A percentile compares a stretch with the other conserved stretches of the same genome.
These are phyloP conservation scores for Clavelina lepadiformis DNA, from an alignment of 23 tunicate species.

Conservation along the genomic window DNA sequence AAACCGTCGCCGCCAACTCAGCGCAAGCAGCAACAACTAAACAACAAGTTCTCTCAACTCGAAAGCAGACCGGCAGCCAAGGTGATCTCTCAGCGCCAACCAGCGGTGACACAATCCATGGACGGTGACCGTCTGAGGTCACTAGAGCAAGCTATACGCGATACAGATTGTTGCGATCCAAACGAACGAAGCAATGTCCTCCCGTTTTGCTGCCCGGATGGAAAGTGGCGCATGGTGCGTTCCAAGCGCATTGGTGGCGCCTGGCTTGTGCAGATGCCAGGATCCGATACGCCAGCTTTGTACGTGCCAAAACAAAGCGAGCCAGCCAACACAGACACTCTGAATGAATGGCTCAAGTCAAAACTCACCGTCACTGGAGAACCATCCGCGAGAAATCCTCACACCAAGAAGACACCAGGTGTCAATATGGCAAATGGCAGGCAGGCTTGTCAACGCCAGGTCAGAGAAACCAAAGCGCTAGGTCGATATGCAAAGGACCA, in stretches of 20 bases:
- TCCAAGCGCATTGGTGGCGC: conserved; percentile 68
- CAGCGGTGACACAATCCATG: not conserved
- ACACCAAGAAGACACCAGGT: not conserved
- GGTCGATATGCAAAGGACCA: not conserved
- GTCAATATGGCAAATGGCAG: not conserved
- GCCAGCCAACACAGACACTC: not conserved
- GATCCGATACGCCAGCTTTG: conserved; percentile 48
- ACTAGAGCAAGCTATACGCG: conserved; percentile 63
- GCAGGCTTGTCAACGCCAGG: no score
- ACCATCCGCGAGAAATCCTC: no score
- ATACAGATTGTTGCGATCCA: conserved; percentile 76
- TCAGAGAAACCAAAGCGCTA: not conserved
- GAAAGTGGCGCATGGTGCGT: conserved; percentile 77
- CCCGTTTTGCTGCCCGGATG: conserved; percentile 70
- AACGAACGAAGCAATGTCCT: conserved; percentile 53
- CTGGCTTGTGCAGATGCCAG: conserved; percentile 76
- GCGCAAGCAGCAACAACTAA: no score
- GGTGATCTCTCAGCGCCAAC: conserved; percentile 11
- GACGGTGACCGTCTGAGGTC: conserved; percentile 55
- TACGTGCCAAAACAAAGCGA: conserved; percentile 22
- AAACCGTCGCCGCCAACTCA: no score
- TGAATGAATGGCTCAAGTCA: conserved; percentile 24
- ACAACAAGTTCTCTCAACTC: no score
- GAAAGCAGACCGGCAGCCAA: no score
- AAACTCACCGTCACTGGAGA: not conserved